These are phyloP conservation scores for Epirrhoe alternata DNA, from an alignment of 2,888 invertebrate genomes.

Conservation along the genomic window DNA sequence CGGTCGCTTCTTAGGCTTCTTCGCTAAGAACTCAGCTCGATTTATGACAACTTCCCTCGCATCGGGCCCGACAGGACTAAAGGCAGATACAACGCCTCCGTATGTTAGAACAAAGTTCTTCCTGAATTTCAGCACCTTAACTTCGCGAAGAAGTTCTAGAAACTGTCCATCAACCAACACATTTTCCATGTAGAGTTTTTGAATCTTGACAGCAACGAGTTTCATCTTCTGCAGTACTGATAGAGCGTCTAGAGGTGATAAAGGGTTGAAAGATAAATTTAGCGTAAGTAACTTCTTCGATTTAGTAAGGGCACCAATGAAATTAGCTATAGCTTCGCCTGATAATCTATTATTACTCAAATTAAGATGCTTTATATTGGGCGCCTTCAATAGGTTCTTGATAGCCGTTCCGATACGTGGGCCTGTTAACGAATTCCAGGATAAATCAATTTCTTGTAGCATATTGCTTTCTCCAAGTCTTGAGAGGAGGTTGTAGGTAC, in stretches of 20 bases:
- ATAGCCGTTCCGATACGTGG: conserved; percentile 54
- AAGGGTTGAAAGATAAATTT: conserved; percentile 66
- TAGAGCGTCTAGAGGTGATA: conserved; percentile 58
- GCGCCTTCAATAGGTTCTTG: conserved; percentile 50
- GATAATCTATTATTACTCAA: conserved; percentile 64
- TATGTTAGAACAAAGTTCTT: conserved; percentile 55
- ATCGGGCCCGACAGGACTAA: conserved; percentile 50
- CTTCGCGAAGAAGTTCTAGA: conserved; percentile 45
- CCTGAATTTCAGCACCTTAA: conserved; percentile 51
- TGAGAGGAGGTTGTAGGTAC: conserved; percentile 52
- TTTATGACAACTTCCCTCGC: conserved; percentile 60
- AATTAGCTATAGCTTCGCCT: conserved; percentile 51
- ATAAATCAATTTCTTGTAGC: conserved; percentile 61
- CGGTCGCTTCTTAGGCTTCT: conserved; percentile 53
- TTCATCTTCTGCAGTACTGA: conserved; percentile 55
- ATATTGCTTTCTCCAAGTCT: conserved; percentile 53
- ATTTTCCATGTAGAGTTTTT: conserved; percentile 61
- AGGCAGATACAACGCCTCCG: conserved; percentile 52
- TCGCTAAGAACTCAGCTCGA: conserved; percentile 59
- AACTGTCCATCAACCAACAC: conserved; percentile 56
- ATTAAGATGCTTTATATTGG: conserved; percentile 54
- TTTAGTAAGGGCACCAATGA: conserved; percentile 48
- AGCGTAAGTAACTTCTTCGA: conserved; percentile 59
- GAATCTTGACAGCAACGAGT: conserved; percentile 50
- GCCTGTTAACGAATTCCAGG: conserved; percentile 65